These are phyloP conservation scores for Leucania comma DNA, from an alignment of 2,888 invertebrate species.

Conservation along the genomic window DNA sequence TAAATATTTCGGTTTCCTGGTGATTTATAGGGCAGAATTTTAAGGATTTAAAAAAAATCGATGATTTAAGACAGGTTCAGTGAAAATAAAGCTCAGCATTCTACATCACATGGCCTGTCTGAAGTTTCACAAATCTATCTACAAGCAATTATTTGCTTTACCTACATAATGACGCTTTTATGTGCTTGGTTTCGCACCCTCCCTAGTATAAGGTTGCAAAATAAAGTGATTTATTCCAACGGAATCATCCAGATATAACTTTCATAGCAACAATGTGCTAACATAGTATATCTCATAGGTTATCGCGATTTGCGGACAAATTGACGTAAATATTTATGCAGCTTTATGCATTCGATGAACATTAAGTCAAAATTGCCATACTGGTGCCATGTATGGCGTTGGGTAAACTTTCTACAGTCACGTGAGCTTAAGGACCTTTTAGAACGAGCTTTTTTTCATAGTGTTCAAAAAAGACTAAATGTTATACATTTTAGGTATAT, in stretches of 20 bases:
- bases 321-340: conserved; percentile 67
- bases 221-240: conserved; percentile 45
- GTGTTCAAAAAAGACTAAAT: not conserved
- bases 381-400: conserved; percentile 80
- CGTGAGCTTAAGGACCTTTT: conserved; percentile 74
- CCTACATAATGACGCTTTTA: conserved; percentile 39
- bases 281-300: conserved; percentile 19
- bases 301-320: conserved; percentile 13
- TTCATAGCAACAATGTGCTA: conserved; percentile 11
- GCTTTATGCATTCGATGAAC: conserved; percentile 70
- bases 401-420: conserved; percentile 75
- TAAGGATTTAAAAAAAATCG: too few relatives aligned
- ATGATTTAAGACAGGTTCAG: not conserved
- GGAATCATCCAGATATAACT: not conserved
- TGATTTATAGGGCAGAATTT: not conserved
- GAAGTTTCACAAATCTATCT: conserved; percentile 26
- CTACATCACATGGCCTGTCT: conserved; percentile 15
- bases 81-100: not conserved
- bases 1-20: not conserved
- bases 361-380: conserved; percentile 71
- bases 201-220: conserved; percentile 47
- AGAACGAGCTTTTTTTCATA: conserved; percentile 31
- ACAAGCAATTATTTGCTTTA: conserved; percentile 35
- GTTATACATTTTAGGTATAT: too few relatives aligned
- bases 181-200: conserved; percentile 46